Base-by-base conservation (phyloP, 2,797 vertebrate species). In the Picus viridis region DNA sequence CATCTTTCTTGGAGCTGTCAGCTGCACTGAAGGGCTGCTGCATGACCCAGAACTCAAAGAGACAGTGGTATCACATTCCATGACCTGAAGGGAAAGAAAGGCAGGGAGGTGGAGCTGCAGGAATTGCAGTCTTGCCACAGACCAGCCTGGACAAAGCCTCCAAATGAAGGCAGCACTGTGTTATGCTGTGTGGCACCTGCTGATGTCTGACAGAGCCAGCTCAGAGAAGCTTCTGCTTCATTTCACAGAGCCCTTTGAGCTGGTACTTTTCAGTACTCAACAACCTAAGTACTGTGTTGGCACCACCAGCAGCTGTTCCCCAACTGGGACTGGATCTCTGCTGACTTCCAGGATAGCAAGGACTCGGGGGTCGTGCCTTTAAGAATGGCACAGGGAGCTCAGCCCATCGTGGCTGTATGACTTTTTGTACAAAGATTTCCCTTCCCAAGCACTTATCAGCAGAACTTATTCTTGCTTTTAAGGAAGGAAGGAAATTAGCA, bases 401-500 rank as follows among this genome's bases (percentile, higher is more conserved):
- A 84, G 16, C 8, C 51, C 41, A 34, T 17, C 2, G 0, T 3
- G 47, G 26, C 34, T 65, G 34, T 11, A 5, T 29, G 78, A 54
- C 53, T 77, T 64, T 64, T 41, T 80, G 45, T 41, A 68, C 24
- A 73, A 76, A 76, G 47, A 74, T 49, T 73, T 89, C 29, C 62
- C 75, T 80, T 72, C 83, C 70, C 49, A 69, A 90, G 65, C 6
- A 23, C 82, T 63, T 75, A 90, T 90, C 86, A 87, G n/a, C 59
- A 76, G 65, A 10, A 71, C 89, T 85, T 89, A 83, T 34, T 73
- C 41, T 72, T 90, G 62, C 41, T 85, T 89, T 93, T 92, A 82
- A 89, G 56, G 71, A 69, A 87, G 75, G 84, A 64, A 73, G 64
- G 82, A 95, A 96, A 94, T 91, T 68, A 95, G 62, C 29, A 96